Evolutionary conservation across 2,113 vertebrate species (phyloP).

Genomic region (Columba janthina): DNA sequence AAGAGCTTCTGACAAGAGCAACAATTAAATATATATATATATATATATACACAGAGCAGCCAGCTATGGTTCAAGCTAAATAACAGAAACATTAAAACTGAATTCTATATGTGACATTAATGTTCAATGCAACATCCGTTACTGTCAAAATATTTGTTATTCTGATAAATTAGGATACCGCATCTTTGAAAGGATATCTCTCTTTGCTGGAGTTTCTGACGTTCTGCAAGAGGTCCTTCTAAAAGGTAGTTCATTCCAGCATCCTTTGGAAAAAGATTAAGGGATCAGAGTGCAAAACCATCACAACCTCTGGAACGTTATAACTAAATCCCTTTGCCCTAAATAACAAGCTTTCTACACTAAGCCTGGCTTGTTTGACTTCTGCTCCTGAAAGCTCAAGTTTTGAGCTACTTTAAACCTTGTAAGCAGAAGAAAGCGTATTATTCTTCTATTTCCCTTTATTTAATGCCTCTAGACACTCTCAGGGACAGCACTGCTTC

Average conservation of each 20-base stretch:
- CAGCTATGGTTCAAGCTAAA: background rate
- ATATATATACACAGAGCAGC: background rate
- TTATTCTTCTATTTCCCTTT: conserved; percentile 16
- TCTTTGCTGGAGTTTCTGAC: background rate
- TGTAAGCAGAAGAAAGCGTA: conserved; percentile 6
- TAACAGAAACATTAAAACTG: background rate
- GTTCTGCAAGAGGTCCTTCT: background rate
- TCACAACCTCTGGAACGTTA: background rate
- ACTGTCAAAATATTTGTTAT: background rate
- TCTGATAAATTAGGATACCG: background rate
- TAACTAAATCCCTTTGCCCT: conserved; percentile 46
- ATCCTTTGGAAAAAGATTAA: conserved; percentile 41
- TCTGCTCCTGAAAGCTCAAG: background rate
- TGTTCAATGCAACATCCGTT: background rate
- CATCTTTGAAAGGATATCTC: background rate
- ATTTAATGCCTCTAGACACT: background rate
- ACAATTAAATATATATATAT: background rate
- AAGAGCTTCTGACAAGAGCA: background rate
- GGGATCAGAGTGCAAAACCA: conserved; percentile 38
- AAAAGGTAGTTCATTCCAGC: background rate
- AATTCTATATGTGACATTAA: background rate
- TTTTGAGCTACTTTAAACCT: conserved; percentile 35
- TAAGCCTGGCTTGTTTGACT: conserved; percentile 14
- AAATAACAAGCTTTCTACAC: conserved; percentile 50
- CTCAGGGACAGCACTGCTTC: background rate